Evolutionary conservation across 1,140 invertebrate species (phyloP), one percentile per base, ranked within the genome.

Genomic region (Calliopsis andreniformis): DNA sequence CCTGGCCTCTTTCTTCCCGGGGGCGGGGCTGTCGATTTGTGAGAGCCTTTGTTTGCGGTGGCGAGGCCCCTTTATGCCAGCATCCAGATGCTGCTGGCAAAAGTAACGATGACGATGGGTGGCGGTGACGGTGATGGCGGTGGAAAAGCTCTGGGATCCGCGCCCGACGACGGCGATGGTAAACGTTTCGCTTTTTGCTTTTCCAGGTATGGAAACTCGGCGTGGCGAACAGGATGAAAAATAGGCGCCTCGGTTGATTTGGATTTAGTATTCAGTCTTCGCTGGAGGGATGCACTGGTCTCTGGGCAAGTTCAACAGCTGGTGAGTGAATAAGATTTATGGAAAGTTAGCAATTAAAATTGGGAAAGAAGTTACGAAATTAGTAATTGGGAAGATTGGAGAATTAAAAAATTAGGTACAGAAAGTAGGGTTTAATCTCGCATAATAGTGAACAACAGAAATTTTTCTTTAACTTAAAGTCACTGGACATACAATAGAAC

Each of bases 41-140:
- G 79, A 82, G 83, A 53, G 45, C 69, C 45, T 79, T 86, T 87
- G 86, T 87, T 87, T 87, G 86, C 75, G 79, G 68, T 56, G 53
- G 53, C 43, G 23, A 43, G 68, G 30, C 3, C 56, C 49, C 58
- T 80, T 78, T 75, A 80, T 66, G 59, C n/a, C 59, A 16, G 30
- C 28, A 70, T 67, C 72, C 72, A 80, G 77, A 83, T 83, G 80
- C 82, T 58, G 18, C 56, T 43, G 23, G 45, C 23, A 6, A 67
- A 56, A 55, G 42, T 39, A n/a, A 39, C 62, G 43, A 45, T 35
- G 14, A 0, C 8, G 68, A 61, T 49, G 30, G n/a, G 6, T 35
- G 51, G n/a, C 35, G 20, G 5, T 3, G n/a, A 2, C 20, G 25
- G n/a, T 23, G 23, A 5, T 6, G 68, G 16, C 18, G 39, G 25